phyloP scores from a whole-genome alignment of 2,797 vertebrate genomes.

The Phataginus tricuspis region DNA sequence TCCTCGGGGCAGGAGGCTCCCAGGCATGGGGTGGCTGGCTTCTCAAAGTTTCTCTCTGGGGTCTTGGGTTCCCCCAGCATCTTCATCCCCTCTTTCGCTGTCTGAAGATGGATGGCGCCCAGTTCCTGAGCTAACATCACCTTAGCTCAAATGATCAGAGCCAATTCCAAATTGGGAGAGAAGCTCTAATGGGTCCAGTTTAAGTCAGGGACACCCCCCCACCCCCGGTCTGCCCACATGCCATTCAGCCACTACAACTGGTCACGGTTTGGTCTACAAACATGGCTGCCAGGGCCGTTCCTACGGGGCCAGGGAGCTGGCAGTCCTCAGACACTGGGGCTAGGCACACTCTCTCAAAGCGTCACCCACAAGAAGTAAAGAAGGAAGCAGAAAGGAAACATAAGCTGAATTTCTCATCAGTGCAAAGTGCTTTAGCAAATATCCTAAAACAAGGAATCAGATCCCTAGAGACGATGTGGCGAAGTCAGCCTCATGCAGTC shows the following conservation, averaged over 20 bases:
- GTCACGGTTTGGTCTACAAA: neutral
- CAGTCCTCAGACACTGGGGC: neutral
- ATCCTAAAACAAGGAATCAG: neutral
- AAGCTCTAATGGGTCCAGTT: neutral
- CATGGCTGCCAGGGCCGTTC: neutral
- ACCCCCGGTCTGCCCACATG: too few relatives aligned
- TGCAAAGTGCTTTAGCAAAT: neutral
- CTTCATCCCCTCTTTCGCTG: neutral
- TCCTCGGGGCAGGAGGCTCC: neutral
- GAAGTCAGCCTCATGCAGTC: accelerated
- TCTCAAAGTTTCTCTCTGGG: neutral
- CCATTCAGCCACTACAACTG: neutral
- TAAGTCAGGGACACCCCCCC: neutral
- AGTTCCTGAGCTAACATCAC: neutral
- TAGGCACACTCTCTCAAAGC: neutral
- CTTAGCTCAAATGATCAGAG: neutral
- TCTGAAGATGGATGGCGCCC: neutral
- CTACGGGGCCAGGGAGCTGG: neutral
- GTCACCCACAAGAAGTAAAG: neutral
- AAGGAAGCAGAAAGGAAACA: neutral
- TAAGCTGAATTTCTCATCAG: neutral
- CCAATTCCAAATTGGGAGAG: neutral
- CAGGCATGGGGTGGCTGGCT: accelerated
- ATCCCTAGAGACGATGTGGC: neutral
- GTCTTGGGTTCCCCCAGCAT: neutral